These are phyloP conservation scores for Planiliza haematocheilus DNA, from an alignment of 2,113 vertebrate species.

Conservation along the genomic window DNA sequence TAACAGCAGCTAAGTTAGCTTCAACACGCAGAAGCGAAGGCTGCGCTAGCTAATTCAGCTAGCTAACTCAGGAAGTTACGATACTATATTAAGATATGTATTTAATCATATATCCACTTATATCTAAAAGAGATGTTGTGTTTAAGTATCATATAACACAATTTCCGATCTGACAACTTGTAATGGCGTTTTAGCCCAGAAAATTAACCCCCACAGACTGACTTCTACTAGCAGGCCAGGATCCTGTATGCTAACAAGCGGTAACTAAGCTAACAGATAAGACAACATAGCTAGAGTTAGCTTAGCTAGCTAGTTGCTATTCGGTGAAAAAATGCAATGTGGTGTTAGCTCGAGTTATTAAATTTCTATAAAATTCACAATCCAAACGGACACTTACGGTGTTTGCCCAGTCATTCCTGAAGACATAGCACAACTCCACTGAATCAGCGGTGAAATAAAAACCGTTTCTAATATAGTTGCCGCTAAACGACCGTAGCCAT, in stretches of 20 bases:
- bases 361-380: neutral
- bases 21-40: neutral
- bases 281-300: neutral
- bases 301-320: neutral
- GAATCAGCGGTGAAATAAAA: constrained; percentile 14
- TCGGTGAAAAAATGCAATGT: neutral
- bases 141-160: rapidly evolving
- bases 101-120: no score
- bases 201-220: neutral
- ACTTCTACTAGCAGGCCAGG: constrained; percentile 34
- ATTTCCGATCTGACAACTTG: rapidly evolving
- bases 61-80: neutral
- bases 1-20: constrained; percentile 1
- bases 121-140: rapidly evolving
- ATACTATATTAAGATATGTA: neutral
- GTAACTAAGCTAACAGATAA: neutral
- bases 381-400: constrained; percentile 73
- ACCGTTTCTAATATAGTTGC: constrained; percentile 6
- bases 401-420: constrained; percentile 83
- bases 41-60: neutral
- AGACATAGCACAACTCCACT: constrained; percentile 74
- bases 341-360: neutral
- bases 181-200: neutral
- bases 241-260: constrained; percentile 8
- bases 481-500: constrained; percentile 51